Conservation (phyloP, 1,140 invertebrate species). For the Scaptodrosophila lebanonensis region DNA sequence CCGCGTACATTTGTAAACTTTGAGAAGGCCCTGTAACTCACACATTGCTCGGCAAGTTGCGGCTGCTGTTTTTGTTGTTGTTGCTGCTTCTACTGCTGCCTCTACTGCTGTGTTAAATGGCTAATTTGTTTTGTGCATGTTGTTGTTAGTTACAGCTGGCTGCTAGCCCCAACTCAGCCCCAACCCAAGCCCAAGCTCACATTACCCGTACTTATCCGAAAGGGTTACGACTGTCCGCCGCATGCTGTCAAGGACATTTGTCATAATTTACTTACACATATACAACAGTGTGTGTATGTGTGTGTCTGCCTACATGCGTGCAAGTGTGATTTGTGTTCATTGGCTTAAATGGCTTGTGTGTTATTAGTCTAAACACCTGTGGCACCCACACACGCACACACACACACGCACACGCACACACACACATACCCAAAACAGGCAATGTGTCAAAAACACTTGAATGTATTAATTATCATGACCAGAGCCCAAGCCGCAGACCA, state of each 20-base stretch:
- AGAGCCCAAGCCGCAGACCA: too few relatives aligned
- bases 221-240: conserved; percentile 47
- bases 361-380: conserved; percentile 67
- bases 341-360: conserved; percentile 54
- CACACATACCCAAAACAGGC: conserved; percentile 24
- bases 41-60: too few relatives aligned
- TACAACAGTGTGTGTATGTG: conserved; percentile 12
- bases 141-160: conserved; percentile 73
- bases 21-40: too few relatives aligned
- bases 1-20: too few relatives aligned
- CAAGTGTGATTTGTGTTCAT: conserved; percentile 63
- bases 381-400: conserved; percentile 36
- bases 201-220: conserved; percentile 18
- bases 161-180: conserved; percentile 7
- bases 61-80: too few relatives aligned
- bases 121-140: conserved; percentile 74
- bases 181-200: not conserved
- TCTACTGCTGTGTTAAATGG: conserved; percentile 56
- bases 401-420: conserved; percentile 17
- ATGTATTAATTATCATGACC: conserved; percentile 55
- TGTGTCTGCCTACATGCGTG: conserved; percentile 15
- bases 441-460: conserved; percentile 48
- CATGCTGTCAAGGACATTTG: conserved; percentile 74
- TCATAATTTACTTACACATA: conserved; percentile 70
- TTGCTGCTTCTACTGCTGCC: not conserved